A percentile compares a stretch with the other conserved stretches of the same genome.
Evolutionary conservation across 2,888 invertebrate genomes (phyloP).

Genomic region (Phrixothrix hirtus): DNA sequence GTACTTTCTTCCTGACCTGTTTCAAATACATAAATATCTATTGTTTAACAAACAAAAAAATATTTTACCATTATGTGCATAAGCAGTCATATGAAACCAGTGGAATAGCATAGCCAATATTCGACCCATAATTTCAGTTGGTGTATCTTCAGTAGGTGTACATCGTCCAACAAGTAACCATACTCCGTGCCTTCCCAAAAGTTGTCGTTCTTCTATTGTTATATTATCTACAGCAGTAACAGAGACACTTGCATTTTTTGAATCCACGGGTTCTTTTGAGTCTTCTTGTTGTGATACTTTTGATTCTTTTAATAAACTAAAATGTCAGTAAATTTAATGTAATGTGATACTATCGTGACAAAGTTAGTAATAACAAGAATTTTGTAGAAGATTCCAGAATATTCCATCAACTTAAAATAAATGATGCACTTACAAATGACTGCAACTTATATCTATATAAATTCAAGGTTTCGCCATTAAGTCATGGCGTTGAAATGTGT

Average conservation of each 20-base stretch:
- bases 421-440: too few species aligned
- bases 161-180: conserved; percentile 96
- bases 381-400: too few species aligned
- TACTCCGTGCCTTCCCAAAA: conserved; percentile 92
- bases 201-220: conserved; percentile 83
- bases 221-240: conserved; percentile 67
- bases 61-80: conserved; percentile 84
- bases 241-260: conserved; percentile 53
- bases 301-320: conserved; percentile 87
- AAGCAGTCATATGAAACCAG: conserved; percentile 99
- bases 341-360: background rate
- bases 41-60: background rate
- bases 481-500: too few species aligned
- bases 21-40: background rate
- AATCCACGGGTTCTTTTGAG: conserved; percentile 57
- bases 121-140: conserved; percentile 81
- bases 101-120: conserved; percentile 96
- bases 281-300: conserved; percentile 75
- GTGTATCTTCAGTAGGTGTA: conserved; percentile 76
- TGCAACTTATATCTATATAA: too few species aligned
- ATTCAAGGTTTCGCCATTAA: too few species aligned
- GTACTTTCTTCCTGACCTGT: conserved; percentile 78
- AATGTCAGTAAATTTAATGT: conserved; percentile 3
- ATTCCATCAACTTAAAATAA: too few species aligned
- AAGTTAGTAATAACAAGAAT: background rate